phyloP scores from a whole-genome alignment of 2,113 vertebrate genomes.

The Anolis sagrei region DNA sequence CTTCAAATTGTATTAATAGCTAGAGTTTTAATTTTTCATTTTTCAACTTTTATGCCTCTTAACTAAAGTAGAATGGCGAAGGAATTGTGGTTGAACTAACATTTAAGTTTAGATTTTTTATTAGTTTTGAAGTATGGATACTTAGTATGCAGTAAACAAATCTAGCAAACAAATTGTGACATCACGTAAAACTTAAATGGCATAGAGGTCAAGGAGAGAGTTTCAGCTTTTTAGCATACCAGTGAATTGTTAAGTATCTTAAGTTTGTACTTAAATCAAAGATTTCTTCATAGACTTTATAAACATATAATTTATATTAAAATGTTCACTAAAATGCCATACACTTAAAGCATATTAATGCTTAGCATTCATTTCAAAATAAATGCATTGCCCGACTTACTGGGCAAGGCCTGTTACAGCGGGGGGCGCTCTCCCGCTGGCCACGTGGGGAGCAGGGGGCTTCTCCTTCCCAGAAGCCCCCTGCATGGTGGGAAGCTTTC shows the following conservation, averaged over 20 bases:
- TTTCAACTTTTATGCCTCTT: not conserved
- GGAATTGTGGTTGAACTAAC: not conserved
- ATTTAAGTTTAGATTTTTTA: not conserved
- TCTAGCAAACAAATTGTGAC: not conserved
- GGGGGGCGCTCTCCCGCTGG: too few species aligned
- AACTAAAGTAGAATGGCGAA: not conserved
- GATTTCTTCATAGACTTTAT: not conserved
- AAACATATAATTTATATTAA: not conserved
- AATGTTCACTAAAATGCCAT: not conserved
- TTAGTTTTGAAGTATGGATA: not conserved
- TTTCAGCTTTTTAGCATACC: not conserved
- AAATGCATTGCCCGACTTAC: too few species aligned
- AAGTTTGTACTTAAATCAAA: not conserved
- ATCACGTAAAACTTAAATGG: not conserved
- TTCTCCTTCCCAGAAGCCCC: too few species aligned
- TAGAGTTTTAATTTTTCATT: not conserved
- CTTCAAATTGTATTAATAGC: constrained; percentile 29
- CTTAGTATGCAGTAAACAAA: too few species aligned
- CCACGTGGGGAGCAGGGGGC: too few species aligned
- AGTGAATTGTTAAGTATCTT: not conserved
- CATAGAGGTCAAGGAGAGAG: not conserved
- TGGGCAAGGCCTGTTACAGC: too few species aligned
- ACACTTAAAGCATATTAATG: too few species aligned
- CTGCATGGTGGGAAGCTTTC: too few species aligned
- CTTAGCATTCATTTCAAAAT: not conserved